phyloP scores from a whole-genome alignment of 1,140 invertebrate species.

The Achroia grisella region DNA sequence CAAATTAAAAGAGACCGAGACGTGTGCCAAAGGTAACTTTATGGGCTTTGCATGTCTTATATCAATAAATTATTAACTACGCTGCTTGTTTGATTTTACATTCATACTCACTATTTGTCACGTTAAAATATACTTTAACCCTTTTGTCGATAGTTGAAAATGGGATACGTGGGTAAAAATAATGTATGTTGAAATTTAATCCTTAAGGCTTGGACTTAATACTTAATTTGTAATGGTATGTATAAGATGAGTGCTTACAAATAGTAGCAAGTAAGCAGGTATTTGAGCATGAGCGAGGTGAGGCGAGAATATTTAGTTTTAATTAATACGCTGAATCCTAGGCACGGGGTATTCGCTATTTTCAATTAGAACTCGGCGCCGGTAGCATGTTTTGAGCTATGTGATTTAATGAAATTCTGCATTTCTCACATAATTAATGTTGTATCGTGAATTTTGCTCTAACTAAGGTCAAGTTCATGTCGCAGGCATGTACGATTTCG shows the following conservation, averaged over 20 bases:
- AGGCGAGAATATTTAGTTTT: constrained; percentile 65
- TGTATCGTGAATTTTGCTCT: constrained; percentile 21
- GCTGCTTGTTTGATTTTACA: constrained; percentile 68
- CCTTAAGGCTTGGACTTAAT: constrained; percentile 43
- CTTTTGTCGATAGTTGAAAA: constrained; percentile 38
- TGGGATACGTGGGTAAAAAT: constrained; percentile 18
- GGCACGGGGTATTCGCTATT: constrained; percentile 50
- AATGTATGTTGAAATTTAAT: constrained; percentile 42
- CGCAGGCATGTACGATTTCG: constrained; percentile 13
- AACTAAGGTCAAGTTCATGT: constrained; percentile 35
- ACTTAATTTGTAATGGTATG: constrained; percentile 52
- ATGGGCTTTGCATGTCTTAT: constrained; percentile 72
- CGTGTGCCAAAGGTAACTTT: constrained; percentile 71
- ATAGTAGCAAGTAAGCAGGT: constrained; percentile 49
- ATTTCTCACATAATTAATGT: constrained; percentile 47
- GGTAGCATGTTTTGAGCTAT: constrained; percentile 60
- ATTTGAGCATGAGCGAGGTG: constrained; percentile 44
- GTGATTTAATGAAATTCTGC: constrained; percentile 52
- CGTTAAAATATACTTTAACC: constrained; percentile 45
- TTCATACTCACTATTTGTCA: constrained; percentile 40
- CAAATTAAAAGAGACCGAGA: constrained; percentile 69
- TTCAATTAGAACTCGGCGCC: constrained; percentile 57
- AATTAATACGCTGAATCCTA: constrained; percentile 61
- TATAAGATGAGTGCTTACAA: constrained; percentile 38
- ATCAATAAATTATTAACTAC: constrained; percentile 73